Base-by-base conservation (phyloP, 2,888 invertebrate species). In the Cerastis leucographa region DNA sequence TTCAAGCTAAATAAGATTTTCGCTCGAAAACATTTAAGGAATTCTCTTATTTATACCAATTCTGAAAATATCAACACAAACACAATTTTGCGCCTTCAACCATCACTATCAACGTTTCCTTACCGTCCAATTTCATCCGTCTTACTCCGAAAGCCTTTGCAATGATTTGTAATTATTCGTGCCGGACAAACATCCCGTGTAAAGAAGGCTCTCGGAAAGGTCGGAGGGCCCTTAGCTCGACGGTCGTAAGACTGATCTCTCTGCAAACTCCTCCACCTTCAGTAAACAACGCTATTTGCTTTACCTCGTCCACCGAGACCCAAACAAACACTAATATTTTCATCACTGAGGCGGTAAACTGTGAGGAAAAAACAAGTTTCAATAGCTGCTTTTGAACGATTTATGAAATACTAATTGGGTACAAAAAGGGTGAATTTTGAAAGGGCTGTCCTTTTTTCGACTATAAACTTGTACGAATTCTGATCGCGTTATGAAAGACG, bases 311-410 rank as follows among this genome's bases (percentile, higher is more conserved):
- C 91, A 83, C 81, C 9, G 90, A 90, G 92, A 89, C 92, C 94
- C 94, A 83, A 87, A 91, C 91, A 92, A 95, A 95, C 90, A 94
- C 90, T 91, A 93, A 94, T 94, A 94, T 93, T 91, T 92, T 86
- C 87, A 87, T 87, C 87, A 88, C 88, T 64, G 71, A 89, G 89
- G 87, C 89, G 88, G 89, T 92, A 79, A 81, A 84, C 59, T 90
- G 88, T 89, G 80, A 83, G 76, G 76, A 80, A 82, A 76, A 81
- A 76, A 68, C 54, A 75, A 67, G 62, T 66, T 84, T 84, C 65
- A 79, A 72, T 73, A 71, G 64, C 59, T 67, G 29, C 79, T 80
- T 80, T 80, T 65, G 64, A 74, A 67, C 80, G 64, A 56, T 73
- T 73, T 81, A 82, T 80, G 70, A 80, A 80, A 83, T 75, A 81